Evolutionary conservation across 2,113 vertebrate species (phyloP).

Genomic region (Ochotona curzoniae): DNA sequence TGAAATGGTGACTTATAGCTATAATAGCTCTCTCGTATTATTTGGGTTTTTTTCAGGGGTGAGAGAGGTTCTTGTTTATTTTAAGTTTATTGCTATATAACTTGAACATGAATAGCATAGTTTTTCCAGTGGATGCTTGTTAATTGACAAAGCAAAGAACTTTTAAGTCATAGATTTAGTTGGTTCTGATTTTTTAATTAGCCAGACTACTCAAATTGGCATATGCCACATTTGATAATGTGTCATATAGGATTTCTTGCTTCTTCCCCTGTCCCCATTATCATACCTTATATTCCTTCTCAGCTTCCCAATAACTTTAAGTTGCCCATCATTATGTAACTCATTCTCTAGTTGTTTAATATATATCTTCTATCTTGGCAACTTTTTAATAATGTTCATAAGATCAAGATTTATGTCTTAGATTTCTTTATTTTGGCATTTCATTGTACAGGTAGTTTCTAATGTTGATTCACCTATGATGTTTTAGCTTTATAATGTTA

Average conservation of each 20-base stretch:
- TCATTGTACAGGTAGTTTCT: neutral
- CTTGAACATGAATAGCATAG: neutral
- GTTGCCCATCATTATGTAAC: neutral
- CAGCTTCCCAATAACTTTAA: neutral
- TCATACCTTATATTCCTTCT: neutral
- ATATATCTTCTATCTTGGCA: neutral
- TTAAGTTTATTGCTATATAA: neutral
- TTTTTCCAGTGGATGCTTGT: neutral
- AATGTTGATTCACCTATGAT: neutral
- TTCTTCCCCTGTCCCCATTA: neutral
- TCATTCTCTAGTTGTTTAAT: neutral
- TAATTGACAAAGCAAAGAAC: neutral
- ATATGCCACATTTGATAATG: neutral
- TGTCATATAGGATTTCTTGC: neutral
- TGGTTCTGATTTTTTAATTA: conserved; percentile 34
- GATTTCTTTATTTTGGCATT: neutral
- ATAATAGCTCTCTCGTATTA: neutral
- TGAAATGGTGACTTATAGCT: neutral
- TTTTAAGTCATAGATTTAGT: conserved; percentile 43
- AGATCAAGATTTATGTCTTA: neutral
- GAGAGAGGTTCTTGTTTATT: neutral
- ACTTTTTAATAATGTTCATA: conserved; percentile 15
- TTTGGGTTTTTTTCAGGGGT: neutral
- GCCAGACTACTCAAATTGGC: neutral
- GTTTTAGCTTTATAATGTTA: neutral